Evolutionary conservation across 2,888 invertebrate species (phyloP).

Genomic region (Uropetala carovei): DNA sequence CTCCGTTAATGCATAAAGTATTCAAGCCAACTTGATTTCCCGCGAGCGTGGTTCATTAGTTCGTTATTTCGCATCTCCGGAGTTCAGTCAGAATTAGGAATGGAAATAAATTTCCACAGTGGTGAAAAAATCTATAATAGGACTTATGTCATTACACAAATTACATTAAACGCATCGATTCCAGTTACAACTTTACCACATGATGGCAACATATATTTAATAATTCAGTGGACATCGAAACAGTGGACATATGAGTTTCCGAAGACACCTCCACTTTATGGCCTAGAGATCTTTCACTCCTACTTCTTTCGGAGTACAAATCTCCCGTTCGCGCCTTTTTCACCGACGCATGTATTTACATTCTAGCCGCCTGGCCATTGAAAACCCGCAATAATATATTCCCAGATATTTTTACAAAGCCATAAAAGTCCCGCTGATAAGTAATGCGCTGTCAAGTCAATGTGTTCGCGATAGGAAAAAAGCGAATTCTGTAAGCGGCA

Average conservation of each 20-base stretch:
- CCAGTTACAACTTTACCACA: no score
- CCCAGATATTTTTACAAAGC: background rate
- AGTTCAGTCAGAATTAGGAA: no score
- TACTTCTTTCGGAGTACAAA: background rate
- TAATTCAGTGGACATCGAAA: no score
- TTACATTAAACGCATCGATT: no score
- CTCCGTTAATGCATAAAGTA: no score
- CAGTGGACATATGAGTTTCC: background rate
- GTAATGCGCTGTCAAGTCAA: background rate
- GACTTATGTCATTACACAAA: no score
- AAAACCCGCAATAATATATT: background rate
- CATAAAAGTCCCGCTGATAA: background rate
- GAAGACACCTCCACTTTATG: background rate
- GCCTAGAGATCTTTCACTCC: background rate
- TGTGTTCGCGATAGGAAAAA: background rate
- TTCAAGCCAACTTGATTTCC: no score
- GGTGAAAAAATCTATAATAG: no score
- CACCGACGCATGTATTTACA: background rate
- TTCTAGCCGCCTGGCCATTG: background rate
- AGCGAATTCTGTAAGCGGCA: background rate
- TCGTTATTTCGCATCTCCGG: no score
- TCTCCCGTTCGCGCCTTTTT: background rate
- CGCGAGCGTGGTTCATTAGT: no score
- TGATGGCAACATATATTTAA: no score
- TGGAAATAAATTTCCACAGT: no score